A percentile compares a stretch with the other conserved stretches of the same genome.
These are phyloP conservation scores for Planococcus citri DNA, from an alignment of 1,140 invertebrate genomes.

Conservation along the genomic window DNA sequence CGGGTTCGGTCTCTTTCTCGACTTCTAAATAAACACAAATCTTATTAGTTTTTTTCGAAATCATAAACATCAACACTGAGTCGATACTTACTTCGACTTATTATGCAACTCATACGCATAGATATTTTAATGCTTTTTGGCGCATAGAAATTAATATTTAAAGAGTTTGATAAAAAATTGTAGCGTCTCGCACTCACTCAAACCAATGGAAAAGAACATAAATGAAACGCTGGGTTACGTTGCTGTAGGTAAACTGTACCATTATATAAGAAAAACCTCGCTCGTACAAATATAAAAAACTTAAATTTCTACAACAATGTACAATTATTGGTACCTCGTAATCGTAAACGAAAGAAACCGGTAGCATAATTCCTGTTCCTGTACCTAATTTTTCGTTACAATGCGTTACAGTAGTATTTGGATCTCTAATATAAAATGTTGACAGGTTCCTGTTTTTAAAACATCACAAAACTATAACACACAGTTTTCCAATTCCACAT, in stretches of 20 bases:
- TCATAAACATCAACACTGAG: too few relatives aligned
- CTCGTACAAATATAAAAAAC: background rate
- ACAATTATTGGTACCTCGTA: slow-evolving; percentile 16
- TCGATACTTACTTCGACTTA: background rate
- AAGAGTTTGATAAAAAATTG: too few relatives aligned
- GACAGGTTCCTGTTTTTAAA: slow-evolving; percentile 16
- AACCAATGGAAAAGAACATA: background rate
- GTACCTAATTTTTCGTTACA: slow-evolving; percentile 17
- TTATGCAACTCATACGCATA: too few relatives aligned
- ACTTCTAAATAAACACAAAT: background rate
- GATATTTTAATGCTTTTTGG: too few relatives aligned
- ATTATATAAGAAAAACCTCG: background rate
- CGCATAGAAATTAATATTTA: background rate
- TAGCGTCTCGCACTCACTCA: too few relatives aligned
- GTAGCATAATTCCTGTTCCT: slow-evolving; percentile 15
- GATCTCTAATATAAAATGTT: background rate
- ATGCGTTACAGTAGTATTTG: slow-evolving; percentile 13
- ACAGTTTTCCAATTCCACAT: background rate
- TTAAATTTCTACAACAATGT: slow-evolving; percentile 14
- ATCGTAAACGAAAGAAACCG: slow-evolving; percentile 9
- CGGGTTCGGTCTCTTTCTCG: background rate
- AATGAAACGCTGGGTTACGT: background rate
- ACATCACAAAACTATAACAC: slow-evolving; percentile 8
- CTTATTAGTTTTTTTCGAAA: background rate
- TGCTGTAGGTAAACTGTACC: background rate